Percentiles rank a stretch among this genome's conserved stretches.
Evolutionary conservation across 1,140 invertebrate species (phyloP).

Genomic region (Sycophaga agraensis): DNA sequence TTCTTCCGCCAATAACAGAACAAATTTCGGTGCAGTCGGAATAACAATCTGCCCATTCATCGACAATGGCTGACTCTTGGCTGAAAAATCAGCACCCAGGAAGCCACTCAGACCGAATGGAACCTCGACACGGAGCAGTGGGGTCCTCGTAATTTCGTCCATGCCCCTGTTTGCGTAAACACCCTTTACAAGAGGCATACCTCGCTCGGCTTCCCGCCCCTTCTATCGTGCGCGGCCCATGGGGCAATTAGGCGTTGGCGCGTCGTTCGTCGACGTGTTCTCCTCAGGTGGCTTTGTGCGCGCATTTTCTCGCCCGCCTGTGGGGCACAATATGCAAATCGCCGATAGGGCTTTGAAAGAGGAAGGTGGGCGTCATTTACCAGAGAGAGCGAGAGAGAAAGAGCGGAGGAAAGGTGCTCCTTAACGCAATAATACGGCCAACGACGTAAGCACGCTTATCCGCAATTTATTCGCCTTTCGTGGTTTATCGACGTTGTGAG

Average conservation of each 20-base stretch:
- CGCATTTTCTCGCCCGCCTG: background rate
- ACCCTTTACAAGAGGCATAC: conserved; percentile 19
- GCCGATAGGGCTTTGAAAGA: conserved; percentile 1
- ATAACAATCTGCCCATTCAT: too few relatives aligned
- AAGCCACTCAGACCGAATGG: too few relatives aligned
- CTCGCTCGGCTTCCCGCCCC: too few relatives aligned
- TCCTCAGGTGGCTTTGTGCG: background rate
- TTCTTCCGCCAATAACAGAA: too few relatives aligned
- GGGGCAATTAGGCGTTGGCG: background rate
- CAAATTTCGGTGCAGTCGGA: too few relatives aligned
- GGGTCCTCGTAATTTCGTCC: background rate
- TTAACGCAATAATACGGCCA: too few relatives aligned
- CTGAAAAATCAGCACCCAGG: too few relatives aligned
- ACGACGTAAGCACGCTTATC: too few relatives aligned
- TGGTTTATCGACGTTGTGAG: conserved; percentile 1
- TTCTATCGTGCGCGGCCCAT: too few relatives aligned
- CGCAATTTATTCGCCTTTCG: conserved; percentile 1
- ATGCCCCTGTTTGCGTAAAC: conserved; percentile 3
- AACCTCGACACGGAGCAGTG: too few relatives aligned
- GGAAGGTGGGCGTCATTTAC: too few relatives aligned
- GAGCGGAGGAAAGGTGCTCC: background rate
- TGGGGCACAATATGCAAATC: conserved; percentile 11
- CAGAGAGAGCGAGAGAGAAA: background rate
- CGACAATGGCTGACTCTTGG: too few relatives aligned
- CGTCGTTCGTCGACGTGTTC: background rate